Base-by-base conservation (phyloP, 1,140 invertebrate genomes). In the Sycophila sp. region DNA sequence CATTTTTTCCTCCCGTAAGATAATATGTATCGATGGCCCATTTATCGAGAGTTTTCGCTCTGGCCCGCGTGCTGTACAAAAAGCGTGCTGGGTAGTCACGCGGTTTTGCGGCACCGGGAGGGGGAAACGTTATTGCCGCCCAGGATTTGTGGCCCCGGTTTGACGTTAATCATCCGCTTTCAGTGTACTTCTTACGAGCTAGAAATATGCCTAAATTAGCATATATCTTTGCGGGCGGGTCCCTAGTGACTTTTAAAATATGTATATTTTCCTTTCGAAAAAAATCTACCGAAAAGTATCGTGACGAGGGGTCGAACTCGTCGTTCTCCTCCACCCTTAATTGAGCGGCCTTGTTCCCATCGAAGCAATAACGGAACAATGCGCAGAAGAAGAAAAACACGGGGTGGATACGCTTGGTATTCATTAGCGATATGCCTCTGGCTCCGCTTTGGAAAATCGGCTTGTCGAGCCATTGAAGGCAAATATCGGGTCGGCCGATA, bases 11-110 rank as follows among this genome's bases (percentile, higher is more conserved):
- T 36, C 34, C 36, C 15, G 19, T 42, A 30, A 8, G 28, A n/a
- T 17, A 36, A 68, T 59, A 49, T 49, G 55, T 59, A 59, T 59
- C 55, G 53, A 59, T 45, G 40, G 40, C 8, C 24, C n/a, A 47
- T n/a, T n/a, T n/a, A n/a, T 4, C 38, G 17, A 26, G 4, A 7
- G 5, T 4, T 26, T n/a, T 22, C 47, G 17, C 19, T 4, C 4
- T 22, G 7, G 17, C 47, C n/a, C 7, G 42, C 42, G 34, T 36
- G n/a, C 34, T 5, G 34, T 13, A 36, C 6, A 36, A 36, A 36
- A 36, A 36, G n/a, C n/a, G n/a, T n/a, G n/a, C n/a, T n/a, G n/a
- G n/a, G n/a, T n/a, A n/a, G n/a, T n/a, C n/a, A n/a, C n/a, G n/a
- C n/a, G n/a, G n/a, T n/a, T n/a, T n/a, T n/a, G n/a, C n/a, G n/a